Evolutionary conservation across 2,797 vertebrate genomes (phyloP), one percentile per base, ranked within the genome.

Genomic region (Rhodeus uyekii): DNA sequence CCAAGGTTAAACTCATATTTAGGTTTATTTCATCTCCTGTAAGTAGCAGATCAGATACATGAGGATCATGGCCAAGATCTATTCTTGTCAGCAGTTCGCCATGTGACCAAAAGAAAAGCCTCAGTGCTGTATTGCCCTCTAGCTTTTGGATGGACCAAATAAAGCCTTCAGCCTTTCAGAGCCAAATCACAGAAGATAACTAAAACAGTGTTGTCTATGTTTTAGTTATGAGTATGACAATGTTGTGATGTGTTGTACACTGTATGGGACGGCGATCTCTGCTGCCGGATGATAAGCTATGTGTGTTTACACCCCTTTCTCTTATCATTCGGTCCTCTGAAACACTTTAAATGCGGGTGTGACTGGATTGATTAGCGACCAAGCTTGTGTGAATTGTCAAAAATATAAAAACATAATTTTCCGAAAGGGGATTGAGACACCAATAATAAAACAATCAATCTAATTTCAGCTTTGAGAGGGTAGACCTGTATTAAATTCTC

Each of bases 251-350:
- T 72, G 12, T 24, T 34, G 4, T 48, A 42, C 44, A 60, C 14
- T 1, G 0, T n/a, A 46, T 4, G 19, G 24, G n/a, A 29, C 0
- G 0, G 10, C 0, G 8, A 19, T 12, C 39, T 78, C 78, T 87
- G 84, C 48, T 18, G 16, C 27, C 13, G 1, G 4, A 22, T 67
- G 83, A 87, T 87, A 85, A 86, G 79, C 13, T n/a, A 14, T 50
- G 44, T 42, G 19, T 6, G n/a, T 75, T 29, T 39, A 84, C 75
- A 65, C 69, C 76, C 83, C 5, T 2, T 34, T 10, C 36, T 44
- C 76, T 86, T 82, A 84, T 84, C 86, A 12, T 32, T 6, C n/a
- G 1, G 1, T 6, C 4, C 9, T 46, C 9, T 61, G 42, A 77
- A 46, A 44, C 27, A 38, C 61, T 50, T 48, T 14, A 5, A 29